Conservation (phyloP, 2,113 vertebrate genomes). For the Ranitomeya imitator region DNA sequence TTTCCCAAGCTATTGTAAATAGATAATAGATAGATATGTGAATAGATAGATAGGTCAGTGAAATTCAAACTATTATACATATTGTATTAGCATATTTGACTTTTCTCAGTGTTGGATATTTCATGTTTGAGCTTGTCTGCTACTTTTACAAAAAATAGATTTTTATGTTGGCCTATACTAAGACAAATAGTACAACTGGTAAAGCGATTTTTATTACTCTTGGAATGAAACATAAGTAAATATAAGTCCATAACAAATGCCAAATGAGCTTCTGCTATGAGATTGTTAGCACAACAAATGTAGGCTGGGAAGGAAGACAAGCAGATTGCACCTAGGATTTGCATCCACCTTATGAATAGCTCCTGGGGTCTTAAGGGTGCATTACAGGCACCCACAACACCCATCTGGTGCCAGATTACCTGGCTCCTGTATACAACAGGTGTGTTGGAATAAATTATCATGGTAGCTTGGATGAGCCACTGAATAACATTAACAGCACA, state of each 20-base stretch:
- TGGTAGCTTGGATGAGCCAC: slow-evolving; percentile 81
- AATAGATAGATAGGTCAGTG: neutral
- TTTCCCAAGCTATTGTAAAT: no score
- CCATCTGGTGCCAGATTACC: slow-evolving; percentile 74
- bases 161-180: neutral
- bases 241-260: slow-evolving; percentile 67
- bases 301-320: slow-evolving; percentile 74
- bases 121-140: neutral
- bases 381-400: slow-evolving; percentile 66
- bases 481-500: slow-evolving; percentile 87
- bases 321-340: slow-evolving; percentile 72
- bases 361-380: slow-evolving; percentile 74
- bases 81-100: neutral
- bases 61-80: neutral
- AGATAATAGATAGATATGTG: neutral
- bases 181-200: neutral
- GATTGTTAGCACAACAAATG: slow-evolving; percentile 72
- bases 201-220: neutral
- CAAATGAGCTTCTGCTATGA: slow-evolving; percentile 69
- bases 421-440: slow-evolving; percentile 79
- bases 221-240: slow-evolving; percentile 71
- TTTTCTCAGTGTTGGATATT: neutral
- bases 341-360: slow-evolving; percentile 75
- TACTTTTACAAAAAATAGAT: neutral
- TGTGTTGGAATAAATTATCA: slow-evolving; percentile 89